Evolutionary conservation across 2,113 vertebrate genomes (phyloP).

Genomic region (Heteronetta atricapilla): DNA sequence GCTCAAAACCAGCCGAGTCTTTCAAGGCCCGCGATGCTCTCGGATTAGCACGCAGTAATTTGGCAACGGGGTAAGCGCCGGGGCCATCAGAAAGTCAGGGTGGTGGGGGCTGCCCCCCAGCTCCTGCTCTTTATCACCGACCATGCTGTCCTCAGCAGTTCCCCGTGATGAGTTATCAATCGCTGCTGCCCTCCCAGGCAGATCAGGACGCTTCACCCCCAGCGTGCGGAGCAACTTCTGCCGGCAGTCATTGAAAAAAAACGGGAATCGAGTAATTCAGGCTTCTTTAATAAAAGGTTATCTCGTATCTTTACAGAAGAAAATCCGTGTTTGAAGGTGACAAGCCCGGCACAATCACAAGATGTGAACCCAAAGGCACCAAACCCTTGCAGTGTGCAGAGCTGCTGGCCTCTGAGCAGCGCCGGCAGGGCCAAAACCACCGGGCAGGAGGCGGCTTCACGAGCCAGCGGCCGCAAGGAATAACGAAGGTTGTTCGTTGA

Average conservation of each 20-base stretch:
- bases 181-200: not conserved
- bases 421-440: too few species aligned
- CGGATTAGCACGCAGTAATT: not conserved
- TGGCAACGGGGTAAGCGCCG: not conserved
- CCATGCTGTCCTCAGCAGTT: not conserved
- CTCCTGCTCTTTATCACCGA: not conserved
- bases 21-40: not conserved
- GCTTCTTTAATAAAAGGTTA: not conserved
- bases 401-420: too few species aligned
- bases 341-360: not conserved
- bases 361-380: not conserved
- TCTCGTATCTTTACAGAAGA: not conserved
- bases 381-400: too few species aligned
- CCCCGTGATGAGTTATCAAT: not conserved
- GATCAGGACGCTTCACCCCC: not conserved
- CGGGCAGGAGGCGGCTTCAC: not conserved
- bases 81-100: not conserved
- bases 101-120: not conserved
- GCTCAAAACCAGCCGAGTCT: not conserved
- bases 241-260: not conserved
- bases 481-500: not conserved
- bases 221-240: not conserved
- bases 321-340: not conserved
- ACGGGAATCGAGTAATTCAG: not conserved
- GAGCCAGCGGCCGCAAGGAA: not conserved